Base-by-base conservation (phyloP, 2,888 invertebrate species). In the Perizoma flavofasciatum region DNA sequence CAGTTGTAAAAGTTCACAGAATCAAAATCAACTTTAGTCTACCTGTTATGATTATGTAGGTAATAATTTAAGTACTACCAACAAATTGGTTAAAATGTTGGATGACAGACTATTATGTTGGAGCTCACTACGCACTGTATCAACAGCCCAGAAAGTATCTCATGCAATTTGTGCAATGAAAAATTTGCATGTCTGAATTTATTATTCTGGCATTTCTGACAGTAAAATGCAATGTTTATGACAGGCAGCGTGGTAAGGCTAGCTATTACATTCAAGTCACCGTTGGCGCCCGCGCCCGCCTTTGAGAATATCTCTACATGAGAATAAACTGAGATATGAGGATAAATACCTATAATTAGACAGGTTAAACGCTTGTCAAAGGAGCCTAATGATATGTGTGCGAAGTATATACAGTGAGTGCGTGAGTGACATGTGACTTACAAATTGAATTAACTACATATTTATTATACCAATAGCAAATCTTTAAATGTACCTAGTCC, bases 181-280 rank as follows among this genome's bases (percentile, higher is more conserved):
- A 63, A 63, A 37, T 59, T 60, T 63, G 50, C 54, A 54, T 58
- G 61, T 59, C 54, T 57, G 52, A 67, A 56, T 67, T 63, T 67
- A 68, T 68, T 68, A 57, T 68, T 63, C 41, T 54, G 53, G 58
- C 57, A 63, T 64, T 61, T 63, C 63, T 61, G 65, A 61, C 61
- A 63, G 49, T 64, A 60, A 79, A 81, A 74, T 73, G 70, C 56
- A 52, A 67, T 71, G 65, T 74, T 73, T 75, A 74, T 69, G 68
- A 71, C 72, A 69, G 68, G 63, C 63, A 73, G 74, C 66, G 70
- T 70, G 68, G 71, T 68, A 63, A 65, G 22, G 53, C 63, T 75
- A 76, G 78, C 78, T 83, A 83, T 85, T 83, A 82, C 72, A 77
- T 80, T 79, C 73, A 79, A 84, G 82, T 79, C 79, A 74, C 74